phyloP scores from a whole-genome alignment of 1,140 invertebrate species.

The Aphaenogaster floridana region DNA sequence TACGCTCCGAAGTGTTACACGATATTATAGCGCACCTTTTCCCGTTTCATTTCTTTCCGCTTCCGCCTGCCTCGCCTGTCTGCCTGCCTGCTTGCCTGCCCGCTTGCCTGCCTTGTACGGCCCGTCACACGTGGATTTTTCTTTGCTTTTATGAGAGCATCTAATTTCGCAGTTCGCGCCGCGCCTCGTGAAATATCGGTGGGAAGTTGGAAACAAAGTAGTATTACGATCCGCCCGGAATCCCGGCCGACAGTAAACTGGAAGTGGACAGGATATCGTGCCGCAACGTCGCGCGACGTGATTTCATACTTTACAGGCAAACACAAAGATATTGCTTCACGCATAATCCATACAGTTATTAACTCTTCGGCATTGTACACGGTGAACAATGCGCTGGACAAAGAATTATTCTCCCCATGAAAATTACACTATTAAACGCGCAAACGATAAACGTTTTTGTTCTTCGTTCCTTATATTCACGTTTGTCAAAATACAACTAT shows the following conservation, averaged over 20 bases:
- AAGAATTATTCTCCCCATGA: slow-evolving; percentile 32
- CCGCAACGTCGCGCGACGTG: slow-evolving; percentile 19
- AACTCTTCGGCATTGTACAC: slow-evolving; percentile 50
- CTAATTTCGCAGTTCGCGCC: slow-evolving; percentile 52
- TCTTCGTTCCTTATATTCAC: background rate
- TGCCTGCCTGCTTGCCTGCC: background rate
- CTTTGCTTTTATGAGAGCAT: slow-evolving; percentile 49
- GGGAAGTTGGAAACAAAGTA: slow-evolving; percentile 54
- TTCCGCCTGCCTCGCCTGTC: background rate
- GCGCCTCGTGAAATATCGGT: slow-evolving; percentile 44
- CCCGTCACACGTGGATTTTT: slow-evolving; percentile 51
- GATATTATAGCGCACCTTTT: slow-evolving; percentile 70
- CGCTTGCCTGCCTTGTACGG: background rate
- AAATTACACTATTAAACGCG: slow-evolving; percentile 34
- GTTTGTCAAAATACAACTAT: background rate
- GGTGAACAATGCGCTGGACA: slow-evolving; percentile 40
- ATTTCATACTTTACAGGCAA: slow-evolving; percentile 41
- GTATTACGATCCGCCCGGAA: slow-evolving; percentile 41
- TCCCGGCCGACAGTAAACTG: slow-evolving; percentile 49
- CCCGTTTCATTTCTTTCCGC: slow-evolving; percentile 52
- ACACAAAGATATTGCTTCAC: slow-evolving; percentile 42
- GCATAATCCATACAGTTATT: slow-evolving; percentile 51
- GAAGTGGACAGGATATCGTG: slow-evolving; percentile 47
- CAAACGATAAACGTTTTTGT: background rate
- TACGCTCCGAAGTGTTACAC: slow-evolving; percentile 59